Percentiles rank a stretch among this genome's conserved stretches.
These are phyloP conservation scores for Phlogophora meticulosa DNA, from an alignment of 2,888 invertebrate species.

Conservation along the genomic window DNA sequence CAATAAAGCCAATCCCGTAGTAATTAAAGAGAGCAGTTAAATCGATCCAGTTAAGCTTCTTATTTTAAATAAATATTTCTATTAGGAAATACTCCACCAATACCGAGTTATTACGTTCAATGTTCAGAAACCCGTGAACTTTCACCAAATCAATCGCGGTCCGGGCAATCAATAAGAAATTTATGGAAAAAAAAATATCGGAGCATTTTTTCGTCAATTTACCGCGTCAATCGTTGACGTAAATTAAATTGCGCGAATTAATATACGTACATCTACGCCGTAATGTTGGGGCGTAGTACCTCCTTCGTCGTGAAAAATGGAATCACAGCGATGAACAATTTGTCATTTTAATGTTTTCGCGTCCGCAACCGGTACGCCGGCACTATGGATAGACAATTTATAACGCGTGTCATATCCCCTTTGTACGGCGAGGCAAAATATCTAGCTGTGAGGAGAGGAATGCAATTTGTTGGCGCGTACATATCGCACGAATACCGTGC, in stretches of 20 bases:
- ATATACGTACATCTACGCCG: constrained; percentile 70
- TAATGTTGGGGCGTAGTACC: constrained; percentile 70
- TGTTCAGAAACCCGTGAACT: constrained; percentile 56
- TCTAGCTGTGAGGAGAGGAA: constrained; percentile 74
- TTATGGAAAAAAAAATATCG: constrained; percentile 71
- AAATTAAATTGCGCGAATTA: constrained; percentile 79
- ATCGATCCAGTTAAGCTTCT: constrained; percentile 31
- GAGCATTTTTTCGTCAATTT: constrained; percentile 71
- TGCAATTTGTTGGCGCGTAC: constrained; percentile 77
- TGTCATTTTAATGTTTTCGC: constrained; percentile 87
- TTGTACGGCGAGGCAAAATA: constrained; percentile 75
- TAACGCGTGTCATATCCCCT: constrained; percentile 79
- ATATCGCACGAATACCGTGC: constrained; percentile 67
- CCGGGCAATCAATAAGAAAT: constrained; percentile 69
- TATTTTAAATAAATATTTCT: constrained; percentile 47
- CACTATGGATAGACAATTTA: constrained; percentile 83
- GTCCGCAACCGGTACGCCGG: constrained; percentile 75
- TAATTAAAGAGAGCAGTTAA: constrained; percentile 43
- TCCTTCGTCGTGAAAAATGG: constrained; percentile 84
- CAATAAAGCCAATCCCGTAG: constrained; percentile 25
- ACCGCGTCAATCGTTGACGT: constrained; percentile 66
- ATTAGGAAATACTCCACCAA: constrained; percentile 52
- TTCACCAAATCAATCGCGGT: constrained; percentile 58
- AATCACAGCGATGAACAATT: constrained; percentile 83
- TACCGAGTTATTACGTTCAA: constrained; percentile 47